Base-by-base conservation (phyloP, 1,140 invertebrate genomes). In the Drosophila parabipectinata region DNA sequence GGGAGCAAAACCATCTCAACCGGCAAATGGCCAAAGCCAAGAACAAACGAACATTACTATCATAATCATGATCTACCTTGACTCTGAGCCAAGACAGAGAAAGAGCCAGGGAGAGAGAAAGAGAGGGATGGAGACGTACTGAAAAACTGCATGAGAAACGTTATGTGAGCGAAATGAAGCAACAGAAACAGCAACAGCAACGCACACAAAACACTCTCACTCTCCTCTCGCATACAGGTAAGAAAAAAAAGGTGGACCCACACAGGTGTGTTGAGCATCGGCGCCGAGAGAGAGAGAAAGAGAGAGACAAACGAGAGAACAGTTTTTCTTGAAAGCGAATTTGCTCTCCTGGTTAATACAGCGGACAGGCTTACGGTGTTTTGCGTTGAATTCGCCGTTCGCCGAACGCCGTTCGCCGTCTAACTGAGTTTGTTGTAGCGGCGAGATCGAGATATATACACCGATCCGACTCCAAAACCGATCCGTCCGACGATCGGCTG, bases 131-230 rank as follows among this genome's bases (percentile, higher is more conserved):
- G 26, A 28, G 26, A 28, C 5, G 21, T 3, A 21, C 21, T 21
- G 26, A 28, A 78, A 90, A 90, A 90, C 78, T 90, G 87, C 87
- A 90, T 87, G 87, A 87, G 78, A 89, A 89, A 84, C 77, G 83
- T 88, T 90, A 90, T 87, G 72, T 79, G 87, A 88, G 79, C 73
- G 77, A 74, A 90, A 90, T 79, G 72, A 83, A 87, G 72, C 81
- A 69, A 71, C 72, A 44, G 41, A 14, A 44, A 44, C 21, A 44
- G 41, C 39, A 44, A 44, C 18, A 47, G 62, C 75, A 68, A 67
- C 59, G 30, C 75, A 83, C 68, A 63, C 66, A 83, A 87, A 87
- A 87, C 82, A 87, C 82, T 87, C 82, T 87, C 82, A 87, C 82
- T 87, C 82, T 87, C 71, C 67, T 88, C 82, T 62, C 56, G 39